Evolutionary conservation across 2,113 vertebrate species (phyloP).

Genomic region (Dromas ardeola): DNA sequence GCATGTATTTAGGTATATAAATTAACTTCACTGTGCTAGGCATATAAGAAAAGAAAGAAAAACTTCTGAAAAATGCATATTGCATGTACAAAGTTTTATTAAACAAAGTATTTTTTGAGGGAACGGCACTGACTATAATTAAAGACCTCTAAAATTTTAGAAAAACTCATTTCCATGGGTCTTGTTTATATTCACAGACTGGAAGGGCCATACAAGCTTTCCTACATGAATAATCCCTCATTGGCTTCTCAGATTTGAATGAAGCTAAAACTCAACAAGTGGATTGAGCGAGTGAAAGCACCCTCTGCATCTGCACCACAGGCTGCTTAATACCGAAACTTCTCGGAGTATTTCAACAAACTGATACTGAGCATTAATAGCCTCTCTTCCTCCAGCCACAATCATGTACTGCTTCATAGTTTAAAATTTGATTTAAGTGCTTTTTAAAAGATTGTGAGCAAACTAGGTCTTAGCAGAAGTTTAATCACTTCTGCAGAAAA

Average conservation of each 20-base stretch:
- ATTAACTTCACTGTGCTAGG: not conserved
- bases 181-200: not conserved
- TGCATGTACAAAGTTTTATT: not conserved
- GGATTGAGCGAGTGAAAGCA: not conserved
- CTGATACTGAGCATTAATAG: rapidly evolving
- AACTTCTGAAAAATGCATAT: not conserved
- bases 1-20: not conserved
- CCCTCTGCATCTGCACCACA: not conserved
- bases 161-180: not conserved
- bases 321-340: not conserved
- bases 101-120: not conserved
- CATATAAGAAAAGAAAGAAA: not conserved
- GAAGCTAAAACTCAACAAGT: not conserved
- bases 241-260: not conserved
- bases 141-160: not conserved
- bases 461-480: not conserved
- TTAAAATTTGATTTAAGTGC: not conserved
- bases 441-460: not conserved
- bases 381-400: not conserved
- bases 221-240: not conserved
- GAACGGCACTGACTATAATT: not conserved
- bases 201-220: not conserved
- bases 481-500: not conserved
- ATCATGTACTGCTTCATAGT: not conserved
- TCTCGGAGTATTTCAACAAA: not conserved